These are phyloP conservation scores for Acronicta leporina DNA, from an alignment of 2,888 invertebrate species.

Conservation along the genomic window DNA sequence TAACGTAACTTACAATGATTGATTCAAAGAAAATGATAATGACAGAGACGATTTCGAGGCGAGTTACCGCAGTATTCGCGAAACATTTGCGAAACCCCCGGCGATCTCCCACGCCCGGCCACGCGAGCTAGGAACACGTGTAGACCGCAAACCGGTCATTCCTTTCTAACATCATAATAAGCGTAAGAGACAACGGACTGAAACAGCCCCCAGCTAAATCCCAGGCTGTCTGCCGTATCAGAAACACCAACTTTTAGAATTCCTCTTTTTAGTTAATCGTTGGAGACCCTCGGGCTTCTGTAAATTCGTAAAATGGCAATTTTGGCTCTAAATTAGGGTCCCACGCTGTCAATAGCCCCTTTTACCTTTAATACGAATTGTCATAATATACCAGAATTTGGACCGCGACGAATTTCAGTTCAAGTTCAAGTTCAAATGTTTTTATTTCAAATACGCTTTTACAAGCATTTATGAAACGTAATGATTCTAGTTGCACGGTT, in stretches of 20 bases:
- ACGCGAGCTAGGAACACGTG: slow-evolving; percentile 68
- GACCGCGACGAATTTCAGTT: slow-evolving; percentile 11
- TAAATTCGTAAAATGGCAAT: slow-evolving; percentile 19
- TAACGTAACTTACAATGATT: slow-evolving; percentile 17
- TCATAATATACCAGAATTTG: slow-evolving; percentile 15
- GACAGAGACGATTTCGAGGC: slow-evolving; percentile 24
- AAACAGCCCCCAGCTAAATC: slow-evolving; percentile 73
- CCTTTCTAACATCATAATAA: slow-evolving; percentile 66
- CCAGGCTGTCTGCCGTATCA: slow-evolving; percentile 68
- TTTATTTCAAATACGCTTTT: too few species aligned
- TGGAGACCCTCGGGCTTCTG: slow-evolving; percentile 17
- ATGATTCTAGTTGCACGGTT: too few species aligned
- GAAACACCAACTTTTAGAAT: slow-evolving; percentile 39
- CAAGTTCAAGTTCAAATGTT: too few species aligned
- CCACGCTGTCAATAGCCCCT: slow-evolving; percentile 19
- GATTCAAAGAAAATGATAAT: slow-evolving; percentile 39
- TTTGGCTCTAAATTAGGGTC: slow-evolving; percentile 31
- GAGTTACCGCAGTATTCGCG: slow-evolving; percentile 51
- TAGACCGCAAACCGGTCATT: slow-evolving; percentile 48
- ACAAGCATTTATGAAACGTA: too few species aligned
- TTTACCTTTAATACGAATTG: slow-evolving; percentile 19
- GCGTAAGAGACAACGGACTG: slow-evolving; percentile 59
- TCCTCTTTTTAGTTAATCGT: slow-evolving; percentile 28
- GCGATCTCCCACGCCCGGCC: slow-evolving; percentile 77
- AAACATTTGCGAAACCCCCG: slow-evolving; percentile 68